Percentiles rank a stretch among this genome's conserved stretches.
Conservation (phyloP, 1,140 invertebrate genomes). For the Bicyclus anynana region DNA sequence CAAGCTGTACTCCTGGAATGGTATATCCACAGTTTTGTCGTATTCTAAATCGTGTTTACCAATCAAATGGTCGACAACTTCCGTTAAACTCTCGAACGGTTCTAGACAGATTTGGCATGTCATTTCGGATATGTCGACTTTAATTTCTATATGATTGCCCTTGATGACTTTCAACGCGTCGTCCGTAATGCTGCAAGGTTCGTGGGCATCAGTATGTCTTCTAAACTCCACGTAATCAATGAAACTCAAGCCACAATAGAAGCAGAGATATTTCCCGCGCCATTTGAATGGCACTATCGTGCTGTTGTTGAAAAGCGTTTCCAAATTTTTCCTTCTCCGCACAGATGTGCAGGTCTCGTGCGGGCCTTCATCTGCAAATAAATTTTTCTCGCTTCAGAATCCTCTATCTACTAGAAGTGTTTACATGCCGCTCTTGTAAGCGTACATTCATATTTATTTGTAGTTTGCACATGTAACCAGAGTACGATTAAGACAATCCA, state of each 20-base stretch:
- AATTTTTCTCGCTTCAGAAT: slow-evolving; percentile 52
- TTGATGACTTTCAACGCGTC: slow-evolving; percentile 48
- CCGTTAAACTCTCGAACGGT: slow-evolving; percentile 38
- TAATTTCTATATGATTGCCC: slow-evolving; percentile 49
- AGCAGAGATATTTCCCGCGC: slow-evolving; percentile 54
- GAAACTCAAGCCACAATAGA: slow-evolving; percentile 55
- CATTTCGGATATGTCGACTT: slow-evolving; percentile 58
- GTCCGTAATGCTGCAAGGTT: slow-evolving; percentile 41
- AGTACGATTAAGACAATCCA: no score
- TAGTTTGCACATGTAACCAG: not conserved
- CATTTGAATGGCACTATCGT: slow-evolving; percentile 67
- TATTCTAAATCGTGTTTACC: slow-evolving; percentile 52
- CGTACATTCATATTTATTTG: not conserved
- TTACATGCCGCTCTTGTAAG: not conserved
- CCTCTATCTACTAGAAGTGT: slow-evolving; percentile 28
- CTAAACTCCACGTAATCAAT: slow-evolving; percentile 45
- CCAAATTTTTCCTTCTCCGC: slow-evolving; percentile 54
- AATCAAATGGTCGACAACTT: slow-evolving; percentile 55
- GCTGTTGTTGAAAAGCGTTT: slow-evolving; percentile 63
- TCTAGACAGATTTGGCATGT: slow-evolving; percentile 52
- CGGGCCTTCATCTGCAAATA: slow-evolving; percentile 61
- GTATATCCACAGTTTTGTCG: slow-evolving; percentile 43
- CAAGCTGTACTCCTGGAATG: slow-evolving; percentile 47
- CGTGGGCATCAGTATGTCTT: slow-evolving; percentile 57
- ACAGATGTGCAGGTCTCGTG: slow-evolving; percentile 48